These are phyloP conservation scores for Trissoscelio sp. DNA, from an alignment of 2,888 invertebrate species.

Conservation along the genomic window DNA sequence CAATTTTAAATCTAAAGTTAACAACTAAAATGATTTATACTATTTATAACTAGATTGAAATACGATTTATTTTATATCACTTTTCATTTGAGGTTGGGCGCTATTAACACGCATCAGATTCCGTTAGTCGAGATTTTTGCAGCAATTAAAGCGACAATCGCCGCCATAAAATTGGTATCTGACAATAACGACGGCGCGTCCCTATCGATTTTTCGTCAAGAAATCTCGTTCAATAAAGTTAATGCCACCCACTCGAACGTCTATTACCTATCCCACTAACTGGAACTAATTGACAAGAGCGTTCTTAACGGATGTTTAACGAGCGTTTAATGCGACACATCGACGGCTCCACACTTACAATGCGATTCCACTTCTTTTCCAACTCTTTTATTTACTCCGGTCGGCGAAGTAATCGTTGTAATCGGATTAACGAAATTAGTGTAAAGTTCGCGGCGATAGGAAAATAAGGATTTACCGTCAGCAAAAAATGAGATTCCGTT, in stretches of 20 bases:
- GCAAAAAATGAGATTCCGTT: conserved; percentile 7
- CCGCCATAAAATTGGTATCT: conserved; percentile 36
- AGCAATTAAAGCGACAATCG: conserved; percentile 59
- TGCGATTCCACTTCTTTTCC: conserved; percentile 30
- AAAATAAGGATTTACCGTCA: conserved; percentile 15
- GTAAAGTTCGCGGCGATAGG: conserved; percentile 34
- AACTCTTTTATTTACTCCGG: conserved; percentile 31
- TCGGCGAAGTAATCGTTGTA: conserved; percentile 39
- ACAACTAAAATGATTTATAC: too few relatives aligned
- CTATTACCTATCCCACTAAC: conserved; percentile 61
- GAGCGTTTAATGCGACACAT: conserved; percentile 59
- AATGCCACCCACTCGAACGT: conserved; percentile 64
- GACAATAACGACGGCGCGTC: conserved; percentile 40
- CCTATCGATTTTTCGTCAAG: conserved; percentile 56
- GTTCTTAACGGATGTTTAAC: conserved; percentile 66
- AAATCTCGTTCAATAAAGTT: conserved; percentile 57
- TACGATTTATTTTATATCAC: conserved; percentile 40
- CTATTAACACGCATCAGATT: conserved; percentile 42
- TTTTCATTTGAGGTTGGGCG: conserved; percentile 1
- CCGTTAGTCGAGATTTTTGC: conserved; percentile 46
- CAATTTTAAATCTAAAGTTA: too few relatives aligned
- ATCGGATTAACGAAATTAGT: conserved; percentile 54
- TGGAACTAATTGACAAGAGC: conserved; percentile 68
- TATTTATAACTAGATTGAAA: conserved; percentile 9
- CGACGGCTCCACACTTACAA: conserved; percentile 27